Base-by-base conservation (phyloP, 1,140 invertebrate genomes). In the Eciton burchellii region DNA sequence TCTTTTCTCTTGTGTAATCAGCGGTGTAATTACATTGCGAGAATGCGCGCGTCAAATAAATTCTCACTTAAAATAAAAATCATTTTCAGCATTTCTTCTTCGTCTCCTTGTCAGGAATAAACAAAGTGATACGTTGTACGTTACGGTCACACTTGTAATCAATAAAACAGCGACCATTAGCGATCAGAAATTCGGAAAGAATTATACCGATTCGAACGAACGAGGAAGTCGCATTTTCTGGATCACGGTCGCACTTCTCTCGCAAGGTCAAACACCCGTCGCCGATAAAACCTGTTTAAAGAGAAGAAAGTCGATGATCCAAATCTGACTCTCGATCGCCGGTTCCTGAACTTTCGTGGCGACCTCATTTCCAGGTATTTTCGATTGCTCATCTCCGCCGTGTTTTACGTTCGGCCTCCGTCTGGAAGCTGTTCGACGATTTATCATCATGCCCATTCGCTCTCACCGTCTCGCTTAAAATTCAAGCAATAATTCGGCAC, bases 251-350 rank as follows among this genome's bases (percentile, higher is more conserved):
- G 43, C 12, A 62, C 26, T 49, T 19, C 29, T 57, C n/a, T n/a
- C n/a, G n/a, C 81, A 74, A 86, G 70, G 73, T 86, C 62, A 60
- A 70, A 74, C 19, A 72, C 47, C 66, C 24, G 54, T 65, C 26
- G 43, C 57, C 56, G 59, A 54, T 56, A 21, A 62, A 87, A 87
- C 86, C 85, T 82, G 85, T 88, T 88, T 84, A 62, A 12, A 12
- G 83, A 86, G 68, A 87, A 88, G 85, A 87, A 87, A 87, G 86
- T 86, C 71, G 85, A 83, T 68, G 70, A 65, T 49, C 63, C 84
- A 79, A 81, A 86, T 82, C 82, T 86, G 72, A 81, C 47, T 87
- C 63, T 24, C 63, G 70, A 86, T 87, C 84, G 26, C 76, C 63
- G 54, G 26, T 73, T 57, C 29, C 47, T 43, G 70, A 57, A 82